phyloP scores from a whole-genome alignment of 2,888 invertebrate species.

The Cheiracanthium punctorium region DNA sequence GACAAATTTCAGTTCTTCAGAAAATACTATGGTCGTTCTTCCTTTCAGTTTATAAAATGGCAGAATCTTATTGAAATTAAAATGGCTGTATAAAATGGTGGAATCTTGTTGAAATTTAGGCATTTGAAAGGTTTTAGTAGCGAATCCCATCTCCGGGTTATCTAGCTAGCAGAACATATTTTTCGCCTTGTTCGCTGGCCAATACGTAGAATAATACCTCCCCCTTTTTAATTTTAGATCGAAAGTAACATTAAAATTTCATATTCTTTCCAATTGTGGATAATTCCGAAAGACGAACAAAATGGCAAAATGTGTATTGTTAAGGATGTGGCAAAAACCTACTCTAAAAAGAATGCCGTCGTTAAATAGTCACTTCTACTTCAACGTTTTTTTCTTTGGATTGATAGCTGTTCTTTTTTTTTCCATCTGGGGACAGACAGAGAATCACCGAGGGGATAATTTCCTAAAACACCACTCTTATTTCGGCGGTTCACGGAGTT shows the following conservation, averaged over 20 bases:
- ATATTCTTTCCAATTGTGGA: background rate
- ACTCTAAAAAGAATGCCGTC: conserved; percentile 45
- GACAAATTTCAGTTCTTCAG: too few relatives aligned
- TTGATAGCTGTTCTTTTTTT: conserved; percentile 46
- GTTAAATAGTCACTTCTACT: conserved; percentile 34
- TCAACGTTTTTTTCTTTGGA: conserved; percentile 41
- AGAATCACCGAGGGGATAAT: conserved; percentile 6
- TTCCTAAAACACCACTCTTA: conserved; percentile 35
- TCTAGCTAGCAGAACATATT: background rate
- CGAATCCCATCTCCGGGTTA: background rate
- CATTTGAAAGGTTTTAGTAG: background rate
- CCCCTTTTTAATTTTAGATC: background rate
- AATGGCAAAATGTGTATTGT: conserved; percentile 38
- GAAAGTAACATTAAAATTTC: background rate
- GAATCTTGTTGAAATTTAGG: background rate
- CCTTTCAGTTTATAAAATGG: background rate
- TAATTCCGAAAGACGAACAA: background rate
- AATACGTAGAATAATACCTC: background rate
- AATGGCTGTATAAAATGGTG: too few relatives aligned
- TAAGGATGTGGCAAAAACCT: conserved; percentile 34
- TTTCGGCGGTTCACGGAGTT: background rate
- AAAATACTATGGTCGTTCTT: too few relatives aligned
- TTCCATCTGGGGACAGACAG: conserved; percentile 50
- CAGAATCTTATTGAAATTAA: background rate
- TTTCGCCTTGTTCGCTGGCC: background rate